These are phyloP conservation scores for Abrostola triplasia DNA, from an alignment of 2,888 invertebrate species.

Conservation along the genomic window DNA sequence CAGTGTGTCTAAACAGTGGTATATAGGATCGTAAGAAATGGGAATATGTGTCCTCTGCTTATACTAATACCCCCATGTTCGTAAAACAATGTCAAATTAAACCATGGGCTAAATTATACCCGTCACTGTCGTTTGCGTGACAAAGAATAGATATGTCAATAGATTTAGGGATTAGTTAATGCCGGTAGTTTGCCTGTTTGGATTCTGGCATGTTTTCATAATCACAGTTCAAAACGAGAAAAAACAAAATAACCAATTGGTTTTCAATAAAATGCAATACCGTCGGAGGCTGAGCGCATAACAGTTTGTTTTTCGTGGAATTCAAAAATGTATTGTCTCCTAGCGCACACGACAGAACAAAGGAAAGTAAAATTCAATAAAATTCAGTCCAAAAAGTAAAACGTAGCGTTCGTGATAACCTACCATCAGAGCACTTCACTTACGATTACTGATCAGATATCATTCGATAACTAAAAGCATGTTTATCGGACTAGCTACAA, in stretches of 20 bases:
- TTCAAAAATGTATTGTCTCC: slow-evolving; percentile 20
- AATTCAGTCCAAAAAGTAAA: slow-evolving; percentile 29
- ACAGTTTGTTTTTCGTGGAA: slow-evolving; percentile 23
- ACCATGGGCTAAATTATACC: too few relatives aligned
- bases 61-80: too few relatives aligned
- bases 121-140: too few relatives aligned
- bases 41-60: neutral
- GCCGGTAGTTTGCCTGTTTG: too few relatives aligned
- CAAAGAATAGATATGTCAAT: too few relatives aligned
- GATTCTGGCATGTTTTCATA: neutral
- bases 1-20: too few relatives aligned
- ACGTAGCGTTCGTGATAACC: slow-evolving; percentile 36
- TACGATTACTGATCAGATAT: slow-evolving; percentile 44
- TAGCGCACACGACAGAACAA: slow-evolving; percentile 27
- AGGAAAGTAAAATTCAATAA: slow-evolving; percentile 28
- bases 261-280: slow-evolving; percentile 28
- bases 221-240: slow-evolving; percentile 8
- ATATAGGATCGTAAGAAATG: too few relatives aligned
- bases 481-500: slow-evolving; percentile 47
- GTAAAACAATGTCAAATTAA: too few relatives aligned
- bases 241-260: slow-evolving; percentile 11
- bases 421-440: slow-evolving; percentile 40
- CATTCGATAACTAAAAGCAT: slow-evolving; percentile 59
- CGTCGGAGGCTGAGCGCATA: slow-evolving; percentile 20
- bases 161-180: too few relatives aligned